Evolutionary conservation across 2,888 invertebrate genomes (phyloP).

Genomic region (Pristionchus arcanus): DNA sequence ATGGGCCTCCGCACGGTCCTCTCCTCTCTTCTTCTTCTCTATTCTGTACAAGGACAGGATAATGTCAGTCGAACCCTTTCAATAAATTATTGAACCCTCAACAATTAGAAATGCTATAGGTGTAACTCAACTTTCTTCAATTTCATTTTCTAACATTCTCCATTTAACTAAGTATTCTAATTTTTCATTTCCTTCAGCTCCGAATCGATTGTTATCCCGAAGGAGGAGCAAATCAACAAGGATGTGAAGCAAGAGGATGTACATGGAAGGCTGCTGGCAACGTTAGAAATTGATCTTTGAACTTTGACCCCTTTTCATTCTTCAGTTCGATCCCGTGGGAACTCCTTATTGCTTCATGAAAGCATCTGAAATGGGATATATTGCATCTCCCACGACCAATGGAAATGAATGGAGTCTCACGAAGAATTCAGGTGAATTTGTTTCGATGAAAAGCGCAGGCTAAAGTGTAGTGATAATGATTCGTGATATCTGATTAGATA

Average conservation of each 20-base stretch:
- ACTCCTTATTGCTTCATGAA: conserved; percentile 54
- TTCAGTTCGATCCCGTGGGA: conserved; percentile 47
- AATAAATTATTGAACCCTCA: not conserved
- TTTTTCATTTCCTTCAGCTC: not conserved
- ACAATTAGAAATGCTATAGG: not conserved
- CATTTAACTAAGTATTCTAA: not conserved
- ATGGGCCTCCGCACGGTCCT: not conserved
- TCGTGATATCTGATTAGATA: not conserved
- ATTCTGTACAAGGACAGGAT: conserved; percentile 14
- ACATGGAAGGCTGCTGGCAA: conserved; percentile 60
- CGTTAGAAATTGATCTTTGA: conserved; percentile 36
- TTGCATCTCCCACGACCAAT: not conserved
- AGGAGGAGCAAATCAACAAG: conserved; percentile 62
- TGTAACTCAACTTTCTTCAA: not conserved
- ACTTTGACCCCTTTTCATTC: not conserved
- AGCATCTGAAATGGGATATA: conserved; percentile 51
- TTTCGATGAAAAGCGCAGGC: not conserved
- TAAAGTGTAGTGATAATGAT: not conserved
- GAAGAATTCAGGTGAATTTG: conserved; percentile 29
- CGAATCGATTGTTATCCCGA: conserved; percentile 73
- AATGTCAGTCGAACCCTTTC: conserved; percentile 18
- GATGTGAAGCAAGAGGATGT: conserved; percentile 72
- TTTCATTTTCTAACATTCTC: no score
- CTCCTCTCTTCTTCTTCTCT: conserved; percentile 16
- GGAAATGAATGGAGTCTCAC: conserved; percentile 43